phyloP scores from a whole-genome alignment of 1,140 invertebrate species.

The Achroia grisella region DNA sequence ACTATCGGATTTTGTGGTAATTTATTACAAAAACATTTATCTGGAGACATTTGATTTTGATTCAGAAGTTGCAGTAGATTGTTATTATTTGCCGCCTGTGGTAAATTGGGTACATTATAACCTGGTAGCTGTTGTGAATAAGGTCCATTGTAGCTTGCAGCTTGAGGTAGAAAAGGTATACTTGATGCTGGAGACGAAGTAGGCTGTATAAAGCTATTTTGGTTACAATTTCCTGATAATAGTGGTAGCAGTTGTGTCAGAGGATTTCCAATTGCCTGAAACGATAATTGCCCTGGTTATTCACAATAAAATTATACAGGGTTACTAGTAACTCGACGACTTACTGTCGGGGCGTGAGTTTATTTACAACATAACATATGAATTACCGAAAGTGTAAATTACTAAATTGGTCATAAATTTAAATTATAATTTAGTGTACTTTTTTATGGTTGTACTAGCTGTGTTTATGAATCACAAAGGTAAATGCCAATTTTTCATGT shows the following conservation, averaged over 20 bases:
- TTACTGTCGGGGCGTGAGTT: no score
- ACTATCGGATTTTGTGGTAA: not conserved
- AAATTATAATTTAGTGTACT: no score
- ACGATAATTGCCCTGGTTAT: not conserved
- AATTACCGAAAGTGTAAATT: no score
- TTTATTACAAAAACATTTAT: not conserved
- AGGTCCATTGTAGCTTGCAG: no score
- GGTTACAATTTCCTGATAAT: constrained; percentile 11
- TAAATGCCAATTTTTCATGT: no score
- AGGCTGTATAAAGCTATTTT: constrained; percentile 11
- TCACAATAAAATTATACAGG: not conserved
- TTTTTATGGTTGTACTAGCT: no score
- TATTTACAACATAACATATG: no score
- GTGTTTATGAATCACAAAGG: no score
- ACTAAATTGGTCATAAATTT: no score
- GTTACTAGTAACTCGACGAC: no score
- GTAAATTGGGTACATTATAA: constrained; percentile 15
- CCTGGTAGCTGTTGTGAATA: not conserved
- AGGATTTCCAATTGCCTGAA: constrained; percentile 27
- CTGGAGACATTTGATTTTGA: constrained; percentile 15
- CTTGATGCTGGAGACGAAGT: no score
- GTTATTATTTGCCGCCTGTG: constrained; percentile 8
- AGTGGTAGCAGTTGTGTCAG: constrained; percentile 13
- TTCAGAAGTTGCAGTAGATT: constrained; percentile 4
- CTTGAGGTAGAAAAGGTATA: not conserved